Percentiles rank a stretch among this genome's conserved stretches.
These are phyloP conservation scores for Hetaerina titia DNA, from an alignment of 2,888 invertebrate species.

Conservation along the genomic window DNA sequence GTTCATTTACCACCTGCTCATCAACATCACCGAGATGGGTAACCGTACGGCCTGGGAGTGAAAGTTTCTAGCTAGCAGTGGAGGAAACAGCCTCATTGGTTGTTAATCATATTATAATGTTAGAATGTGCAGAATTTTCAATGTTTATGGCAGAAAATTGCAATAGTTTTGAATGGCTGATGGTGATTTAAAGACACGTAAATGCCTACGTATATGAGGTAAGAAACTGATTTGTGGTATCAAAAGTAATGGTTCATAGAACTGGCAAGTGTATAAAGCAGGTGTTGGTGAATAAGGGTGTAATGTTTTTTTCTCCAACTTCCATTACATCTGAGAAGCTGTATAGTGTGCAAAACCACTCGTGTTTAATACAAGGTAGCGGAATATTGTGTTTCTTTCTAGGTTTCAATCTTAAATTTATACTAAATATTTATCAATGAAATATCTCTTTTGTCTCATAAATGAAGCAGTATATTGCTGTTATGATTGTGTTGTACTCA, in stretches of 20 bases:
- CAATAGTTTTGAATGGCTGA: background rate
- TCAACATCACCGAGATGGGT: conserved; percentile 21
- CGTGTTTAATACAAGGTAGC: background rate
- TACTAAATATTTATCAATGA: background rate
- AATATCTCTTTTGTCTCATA: background rate
- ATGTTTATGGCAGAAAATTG: background rate
- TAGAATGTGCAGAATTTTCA: conserved; percentile 24
- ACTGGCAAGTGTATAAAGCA: conserved; percentile 8
- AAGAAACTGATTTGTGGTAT: background rate
- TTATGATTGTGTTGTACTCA: background rate
- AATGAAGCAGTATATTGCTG: background rate
- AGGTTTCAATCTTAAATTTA: background rate
- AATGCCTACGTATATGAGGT: background rate
- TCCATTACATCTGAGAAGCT: conserved; percentile 34
- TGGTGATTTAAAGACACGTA: background rate
- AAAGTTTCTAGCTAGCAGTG: conserved; percentile 30
- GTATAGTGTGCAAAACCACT: conserved; percentile 32
- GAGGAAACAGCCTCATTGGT: conserved; percentile 8
- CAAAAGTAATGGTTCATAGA: background rate
- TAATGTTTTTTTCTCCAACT: conserved; percentile 13
- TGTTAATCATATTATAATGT: background rate
- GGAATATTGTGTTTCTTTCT: conserved; percentile 35
- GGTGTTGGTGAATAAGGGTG: conserved; percentile 21
- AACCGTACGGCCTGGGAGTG: conserved; percentile 31
- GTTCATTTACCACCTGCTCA: conserved; percentile 27